Base-by-base conservation (phyloP, 1,140 invertebrate genomes). In the Macrotrachela quadricornifera region DNA sequence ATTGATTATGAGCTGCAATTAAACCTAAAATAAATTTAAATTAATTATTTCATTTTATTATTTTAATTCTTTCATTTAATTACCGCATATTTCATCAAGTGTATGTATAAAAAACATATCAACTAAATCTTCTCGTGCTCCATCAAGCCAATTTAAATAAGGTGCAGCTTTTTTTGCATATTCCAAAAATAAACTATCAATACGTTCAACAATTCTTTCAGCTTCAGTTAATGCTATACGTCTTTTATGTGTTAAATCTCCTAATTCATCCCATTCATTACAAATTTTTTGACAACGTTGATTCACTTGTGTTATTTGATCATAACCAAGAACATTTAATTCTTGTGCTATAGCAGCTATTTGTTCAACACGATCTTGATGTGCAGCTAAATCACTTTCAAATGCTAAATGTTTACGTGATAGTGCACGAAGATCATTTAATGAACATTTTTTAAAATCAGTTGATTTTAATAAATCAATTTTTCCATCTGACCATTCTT, bases 81-180 rank as follows among this genome's bases (percentile, higher is more conserved):
- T 30, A 30, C 21, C 21, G 21, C 72, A 57, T 9, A 61, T 96
- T 73, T 97, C 92, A 64, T 96, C 88, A 76, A 96, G 87, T 41
- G 87, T 94, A 71, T 97, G 91, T 11, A 97, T 91, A 68, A 97
- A 96, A 72, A 97, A 96, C 84, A 97, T 95, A 65, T 97, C 92
- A 17, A 94, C 85, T 36, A 99, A 74, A 74, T 99, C 92, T 73
- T 96, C 91, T 59, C 90, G 80, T n/a, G 76, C 75, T 61, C 90
- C 90, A 71, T 96, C 91, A 71, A 99, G 72, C 91, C 92, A 97
- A 73, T 97, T 97, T 74, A 96, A 95, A 75, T 96, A 97, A 54
- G 91, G 90, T 65, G 91, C 90, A 62, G 87, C 90, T 61, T 90
- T 77, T 73, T 96, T 97, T 57, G 92, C 92, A 70, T 95, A 97